Evolutionary conservation across 2,888 invertebrate species (phyloP).

Genomic region (Meteorus colon): DNA sequence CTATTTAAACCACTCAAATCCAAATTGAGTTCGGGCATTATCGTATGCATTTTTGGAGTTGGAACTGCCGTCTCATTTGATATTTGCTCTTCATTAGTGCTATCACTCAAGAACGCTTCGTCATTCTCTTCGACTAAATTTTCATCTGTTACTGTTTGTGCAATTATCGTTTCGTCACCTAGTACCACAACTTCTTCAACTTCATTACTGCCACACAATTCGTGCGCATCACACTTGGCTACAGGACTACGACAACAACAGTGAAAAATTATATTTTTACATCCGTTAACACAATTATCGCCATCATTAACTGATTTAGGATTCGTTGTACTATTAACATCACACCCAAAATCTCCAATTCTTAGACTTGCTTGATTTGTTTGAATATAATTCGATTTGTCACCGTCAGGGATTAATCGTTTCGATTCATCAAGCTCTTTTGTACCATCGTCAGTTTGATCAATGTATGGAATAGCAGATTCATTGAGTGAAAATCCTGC

Average conservation of each 20-base stretch:
- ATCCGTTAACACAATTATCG: too few relatives aligned
- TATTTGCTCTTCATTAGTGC: slow-evolving; percentile 32
- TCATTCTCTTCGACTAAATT: slow-evolving; percentile 41
- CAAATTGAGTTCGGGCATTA: slow-evolving; percentile 68
- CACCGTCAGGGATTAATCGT: slow-evolving; percentile 38
- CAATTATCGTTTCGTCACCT: slow-evolving; percentile 1
- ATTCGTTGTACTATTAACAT: neutral
- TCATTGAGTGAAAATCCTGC: slow-evolving; percentile 42
- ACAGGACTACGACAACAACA: slow-evolving; percentile 48
- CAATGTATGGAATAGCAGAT: slow-evolving; percentile 60
- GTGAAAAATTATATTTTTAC: slow-evolving; percentile 40
- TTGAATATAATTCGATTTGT: slow-evolving; percentile 21
- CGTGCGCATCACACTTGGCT: slow-evolving; percentile 43
- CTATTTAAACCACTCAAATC: slow-evolving; percentile 70
- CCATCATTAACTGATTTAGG: neutral
- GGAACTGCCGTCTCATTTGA: slow-evolving; percentile 28
- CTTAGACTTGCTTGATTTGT: slow-evolving; percentile 10
- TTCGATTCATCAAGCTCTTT: slow-evolving; percentile 43
- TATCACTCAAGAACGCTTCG: slow-evolving; percentile 44
- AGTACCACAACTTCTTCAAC: neutral
- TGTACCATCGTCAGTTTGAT: slow-evolving; percentile 56
- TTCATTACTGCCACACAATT: slow-evolving; percentile 1
- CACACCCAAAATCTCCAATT: slow-evolving; percentile 25
- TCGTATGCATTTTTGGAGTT: slow-evolving; percentile 53
- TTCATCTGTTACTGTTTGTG: slow-evolving; percentile 31